Evolutionary conservation across 2,797 vertebrate species (phyloP).

Genomic region (Adelosebastes latens): DNA sequence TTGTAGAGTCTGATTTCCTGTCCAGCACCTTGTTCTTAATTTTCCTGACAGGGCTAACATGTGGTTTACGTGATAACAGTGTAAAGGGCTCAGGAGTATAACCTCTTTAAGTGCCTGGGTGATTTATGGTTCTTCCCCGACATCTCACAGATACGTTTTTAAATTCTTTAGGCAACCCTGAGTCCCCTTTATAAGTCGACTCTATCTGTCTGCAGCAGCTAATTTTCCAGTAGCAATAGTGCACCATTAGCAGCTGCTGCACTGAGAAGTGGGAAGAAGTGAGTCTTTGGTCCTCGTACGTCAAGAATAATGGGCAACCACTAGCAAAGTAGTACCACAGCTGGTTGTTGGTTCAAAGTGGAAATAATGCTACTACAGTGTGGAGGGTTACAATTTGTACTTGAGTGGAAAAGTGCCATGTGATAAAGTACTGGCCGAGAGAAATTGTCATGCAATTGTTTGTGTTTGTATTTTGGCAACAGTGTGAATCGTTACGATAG

Average conservation of each 20-base stretch:
- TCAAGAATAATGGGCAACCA: not conserved
- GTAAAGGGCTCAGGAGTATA: not conserved
- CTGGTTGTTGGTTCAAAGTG: not conserved
- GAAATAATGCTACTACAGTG: not conserved
- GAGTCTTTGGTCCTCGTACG: not conserved
- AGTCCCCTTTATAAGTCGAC: not conserved
- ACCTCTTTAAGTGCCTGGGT: constrained; percentile 17
- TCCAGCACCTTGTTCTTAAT: not conserved
- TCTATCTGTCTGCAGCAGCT: constrained; percentile 10
- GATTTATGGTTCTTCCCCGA: constrained; percentile 27
- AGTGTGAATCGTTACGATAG: not conserved
- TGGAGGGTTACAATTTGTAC: not conserved
- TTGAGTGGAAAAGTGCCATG: not conserved
- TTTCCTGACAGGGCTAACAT: constrained; percentile 20
- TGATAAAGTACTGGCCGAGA: not conserved
- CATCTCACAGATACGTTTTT: constrained; percentile 23
- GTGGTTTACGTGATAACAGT: constrained; percentile 28
- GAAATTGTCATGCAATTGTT: not conserved
- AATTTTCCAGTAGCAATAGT: not conserved
- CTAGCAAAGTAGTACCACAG: not conserved
- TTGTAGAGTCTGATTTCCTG: not conserved
- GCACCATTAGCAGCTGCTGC: not conserved
- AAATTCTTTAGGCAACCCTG: constrained; percentile 4
- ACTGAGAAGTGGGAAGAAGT: not conserved
- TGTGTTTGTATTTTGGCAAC: not conserved